Evolutionary conservation across 2,888 invertebrate genomes (phyloP), one percentile per base, ranked within the genome.

Genomic region (Dasysyrphus tricinctus): DNA sequence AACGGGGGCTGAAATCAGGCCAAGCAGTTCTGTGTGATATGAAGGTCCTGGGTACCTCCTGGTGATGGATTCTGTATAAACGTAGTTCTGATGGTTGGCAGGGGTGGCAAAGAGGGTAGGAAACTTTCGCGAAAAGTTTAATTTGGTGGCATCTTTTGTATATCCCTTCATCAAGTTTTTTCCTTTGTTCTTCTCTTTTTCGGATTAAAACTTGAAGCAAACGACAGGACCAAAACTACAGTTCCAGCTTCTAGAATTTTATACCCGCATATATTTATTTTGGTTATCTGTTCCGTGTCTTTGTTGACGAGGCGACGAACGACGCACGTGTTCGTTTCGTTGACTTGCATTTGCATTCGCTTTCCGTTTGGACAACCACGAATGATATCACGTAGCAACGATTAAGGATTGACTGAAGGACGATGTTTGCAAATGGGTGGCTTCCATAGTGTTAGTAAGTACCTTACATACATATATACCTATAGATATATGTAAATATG

Each of bases 381-480:
- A 76, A 85, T 77, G 80, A 72, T 73, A 85, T 73, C 84, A 85
- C 84, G 84, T 85, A 85, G 77, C 73, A 77, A 69, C 84, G 84
- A 85, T 85, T 85, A 85, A 76, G 84, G 84, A 61, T 69, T 77
- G 61, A 76, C 42, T 61, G 11, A 57, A 37, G n/a, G 69, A 12
- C 12, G 51, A 49, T 32, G 49, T 49, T 56, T 19, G 51, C n/a
- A 19, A n/a, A 19, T 51, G 42, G 65, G 59, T 32, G 32, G 14
- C 16, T 54, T 51, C 24, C 0, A 19, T 49, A 56, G 32, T 11
- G 34, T 24, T 34, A 19, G 32, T 57, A 34, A 24, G 7, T 32
- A 32, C 32, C 32, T 32, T n/a, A n/a, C n/a, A n/a, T n/a, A n/a
- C n/a, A 32, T 32, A 32, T 5, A 32, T 5, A 32, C 32, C 32